phyloP scores from a whole-genome alignment of 1,140 invertebrate species.

The Micrasema minimum region DNA sequence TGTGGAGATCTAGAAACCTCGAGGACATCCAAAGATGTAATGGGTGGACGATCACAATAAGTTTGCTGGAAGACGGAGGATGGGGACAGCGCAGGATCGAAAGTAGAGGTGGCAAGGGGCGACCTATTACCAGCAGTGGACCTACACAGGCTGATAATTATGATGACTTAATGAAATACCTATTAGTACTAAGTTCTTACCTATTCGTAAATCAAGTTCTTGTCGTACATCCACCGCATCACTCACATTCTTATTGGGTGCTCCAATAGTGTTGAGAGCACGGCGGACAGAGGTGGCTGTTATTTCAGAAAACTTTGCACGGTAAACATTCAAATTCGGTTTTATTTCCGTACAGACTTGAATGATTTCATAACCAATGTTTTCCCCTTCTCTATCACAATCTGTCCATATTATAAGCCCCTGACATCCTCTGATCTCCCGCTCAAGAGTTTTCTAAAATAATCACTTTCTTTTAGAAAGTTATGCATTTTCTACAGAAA shows the following conservation, averaged over 20 bases:
- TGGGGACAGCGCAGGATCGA: too few species aligned
- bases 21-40: too few species aligned
- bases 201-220: conserved; percentile 97
- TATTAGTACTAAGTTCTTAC: conserved; percentile 69
- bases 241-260: conserved; percentile 86
- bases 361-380: conserved; percentile 98
- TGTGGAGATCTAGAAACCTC: too few species aligned
- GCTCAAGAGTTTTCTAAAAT: conserved; percentile 82
- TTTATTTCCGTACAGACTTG: conserved; percentile 88
- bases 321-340: conserved; percentile 78
- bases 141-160: too few species aligned
- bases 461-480: too few species aligned
- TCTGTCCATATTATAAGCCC: conserved; percentile 98
- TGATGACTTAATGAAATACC: too few species aligned
- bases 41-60: too few species aligned
- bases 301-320: conserved; percentile 98
- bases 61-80: too few species aligned
- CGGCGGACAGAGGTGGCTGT: conserved; percentile 82
- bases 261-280: conserved; percentile 82
- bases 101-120: too few species aligned
- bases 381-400: conserved; percentile 99
- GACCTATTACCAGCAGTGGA: too few species aligned
- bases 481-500: too few species aligned
- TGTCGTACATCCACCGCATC: conserved; percentile 96
- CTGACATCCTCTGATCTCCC: conserved; percentile 80